Evolutionary conservation across 2,888 invertebrate species (phyloP).

Genomic region (Listrodromus nycthemerus): DNA sequence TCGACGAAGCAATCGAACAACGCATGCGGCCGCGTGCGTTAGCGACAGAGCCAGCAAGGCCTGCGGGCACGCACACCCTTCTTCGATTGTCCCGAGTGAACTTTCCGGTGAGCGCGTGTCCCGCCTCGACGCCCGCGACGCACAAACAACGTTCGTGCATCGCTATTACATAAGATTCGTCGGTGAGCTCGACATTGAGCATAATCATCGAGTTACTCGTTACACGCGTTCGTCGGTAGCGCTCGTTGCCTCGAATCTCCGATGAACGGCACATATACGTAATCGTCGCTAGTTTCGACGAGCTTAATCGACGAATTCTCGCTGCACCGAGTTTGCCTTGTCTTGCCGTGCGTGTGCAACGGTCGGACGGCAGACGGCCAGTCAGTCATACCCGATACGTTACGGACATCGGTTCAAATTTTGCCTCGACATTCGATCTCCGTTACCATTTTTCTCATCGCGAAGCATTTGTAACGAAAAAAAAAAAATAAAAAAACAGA

Average conservation of each 20-base stretch:
- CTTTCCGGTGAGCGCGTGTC: slow-evolving; percentile 49
- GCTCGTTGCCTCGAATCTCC: slow-evolving; percentile 7
- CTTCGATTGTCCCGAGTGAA: slow-evolving; percentile 44
- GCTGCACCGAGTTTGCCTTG: slow-evolving; percentile 7
- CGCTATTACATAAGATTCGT: slow-evolving; percentile 60
- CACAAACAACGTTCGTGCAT: slow-evolving; percentile 47
- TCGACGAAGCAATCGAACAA: not conserved
- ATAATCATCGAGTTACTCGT: slow-evolving; percentile 73
- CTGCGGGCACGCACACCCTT: not conserved
- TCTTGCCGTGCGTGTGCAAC: not conserved
- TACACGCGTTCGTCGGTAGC: slow-evolving; percentile 42
- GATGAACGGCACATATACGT: slow-evolving; percentile 20
- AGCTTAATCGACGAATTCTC: slow-evolving; percentile 64
- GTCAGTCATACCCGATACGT: slow-evolving; percentile 56
- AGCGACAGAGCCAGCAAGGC: not conserved
- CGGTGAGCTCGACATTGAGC: slow-evolving; percentile 68
- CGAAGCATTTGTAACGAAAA: too few relatives aligned
- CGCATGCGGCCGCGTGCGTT: not conserved
- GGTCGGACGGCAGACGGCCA: not conserved
- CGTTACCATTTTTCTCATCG: not conserved
- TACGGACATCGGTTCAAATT: slow-evolving; percentile 53
- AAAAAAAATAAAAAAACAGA: not conserved
- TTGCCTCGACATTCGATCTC: not conserved
- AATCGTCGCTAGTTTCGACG: slow-evolving; percentile 55
- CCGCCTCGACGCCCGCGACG: not conserved